Percentiles rank a stretch among this genome's conserved stretches.
phyloP scores from a whole-genome alignment of 2,888 invertebrate species.

The Amphimallon solstitiale region DNA sequence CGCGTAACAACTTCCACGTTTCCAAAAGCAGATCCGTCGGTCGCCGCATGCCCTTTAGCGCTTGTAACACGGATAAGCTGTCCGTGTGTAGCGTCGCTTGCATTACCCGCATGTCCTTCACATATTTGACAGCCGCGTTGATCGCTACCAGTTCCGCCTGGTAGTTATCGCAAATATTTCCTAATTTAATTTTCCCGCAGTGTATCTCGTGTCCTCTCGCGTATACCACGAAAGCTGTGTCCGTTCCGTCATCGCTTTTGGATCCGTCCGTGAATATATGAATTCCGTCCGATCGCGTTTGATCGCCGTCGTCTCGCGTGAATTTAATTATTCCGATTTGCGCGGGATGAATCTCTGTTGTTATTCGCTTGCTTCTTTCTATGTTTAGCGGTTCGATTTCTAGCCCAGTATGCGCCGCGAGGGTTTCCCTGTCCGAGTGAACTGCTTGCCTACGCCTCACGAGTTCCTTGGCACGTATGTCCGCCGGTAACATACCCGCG shows the following conservation, averaged over 20 bases:
- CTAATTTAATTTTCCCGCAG: neutral
- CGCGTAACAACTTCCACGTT: neutral
- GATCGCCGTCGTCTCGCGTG: neutral
- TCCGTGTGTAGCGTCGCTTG: neutral
- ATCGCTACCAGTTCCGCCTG: slow-evolving; percentile 12
- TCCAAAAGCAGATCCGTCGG: neutral
- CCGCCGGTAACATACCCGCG: neutral
- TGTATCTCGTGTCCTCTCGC: no score
- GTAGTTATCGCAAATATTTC: neutral
- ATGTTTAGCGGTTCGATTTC: no score
- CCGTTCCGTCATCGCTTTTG: no score
- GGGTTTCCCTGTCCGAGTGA: no score
- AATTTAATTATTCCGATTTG: neutral
- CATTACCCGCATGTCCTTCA: neutral
- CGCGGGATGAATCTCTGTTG: neutral
- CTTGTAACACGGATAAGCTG: neutral
- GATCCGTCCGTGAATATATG: neutral
- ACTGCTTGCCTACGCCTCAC: neutral
- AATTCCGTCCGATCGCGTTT: no score
- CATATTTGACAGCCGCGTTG: neutral
- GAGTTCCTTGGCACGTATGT: neutral
- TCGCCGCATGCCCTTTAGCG: neutral
- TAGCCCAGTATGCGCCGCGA: no score
- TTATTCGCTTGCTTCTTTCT: neutral
- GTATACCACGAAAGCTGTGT: neutral